Conservation (phyloP, 2,797 vertebrate genomes). For the Chrosomus eos region DNA sequence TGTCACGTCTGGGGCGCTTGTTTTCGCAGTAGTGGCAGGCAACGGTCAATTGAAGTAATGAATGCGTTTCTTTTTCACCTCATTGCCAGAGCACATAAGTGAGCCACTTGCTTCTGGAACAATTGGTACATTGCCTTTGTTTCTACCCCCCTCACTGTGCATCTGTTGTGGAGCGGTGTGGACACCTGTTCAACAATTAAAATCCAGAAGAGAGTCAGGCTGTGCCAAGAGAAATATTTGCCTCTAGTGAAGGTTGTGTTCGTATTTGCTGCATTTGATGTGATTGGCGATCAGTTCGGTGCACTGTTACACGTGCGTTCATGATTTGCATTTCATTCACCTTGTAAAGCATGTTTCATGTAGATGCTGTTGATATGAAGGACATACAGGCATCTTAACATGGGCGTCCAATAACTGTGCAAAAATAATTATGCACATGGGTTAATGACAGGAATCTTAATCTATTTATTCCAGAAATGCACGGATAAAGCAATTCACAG, state of each 20-base stretch:
- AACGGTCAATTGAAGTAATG: constrained; percentile 52
- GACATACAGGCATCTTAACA: not conserved
- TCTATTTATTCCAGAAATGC: not conserved
- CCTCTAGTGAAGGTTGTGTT: constrained; percentile 58
- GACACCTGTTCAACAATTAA: constrained; percentile 60
- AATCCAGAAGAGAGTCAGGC: constrained; percentile 49
- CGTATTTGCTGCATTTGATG: constrained; percentile 50
- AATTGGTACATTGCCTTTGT: constrained; percentile 42
- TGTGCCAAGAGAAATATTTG: constrained; percentile 64
- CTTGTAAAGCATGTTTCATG: not conserved
- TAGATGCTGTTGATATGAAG: not conserved
- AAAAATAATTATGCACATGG: not conserved
- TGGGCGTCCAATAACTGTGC: not conserved
- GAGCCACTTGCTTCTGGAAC: constrained; percentile 44
- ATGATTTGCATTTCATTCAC: constrained; percentile 17
- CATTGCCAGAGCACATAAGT: constrained; percentile 47
- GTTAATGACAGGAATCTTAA: not conserved
- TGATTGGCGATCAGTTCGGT: constrained; percentile 46
- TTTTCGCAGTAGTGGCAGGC: constrained; percentile 52
- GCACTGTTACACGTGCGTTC: constrained; percentile 47
- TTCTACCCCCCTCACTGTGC: constrained; percentile 20
- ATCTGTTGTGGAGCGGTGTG: constrained; percentile 38
- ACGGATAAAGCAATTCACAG: not conserved
- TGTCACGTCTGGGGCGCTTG: constrained; percentile 58
- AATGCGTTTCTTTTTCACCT: constrained; percentile 44